Percentiles rank a stretch among this genome's conserved stretches.
phyloP scores from a whole-genome alignment of 2,797 vertebrate species.

The Leucoraja ocellata region DNA sequence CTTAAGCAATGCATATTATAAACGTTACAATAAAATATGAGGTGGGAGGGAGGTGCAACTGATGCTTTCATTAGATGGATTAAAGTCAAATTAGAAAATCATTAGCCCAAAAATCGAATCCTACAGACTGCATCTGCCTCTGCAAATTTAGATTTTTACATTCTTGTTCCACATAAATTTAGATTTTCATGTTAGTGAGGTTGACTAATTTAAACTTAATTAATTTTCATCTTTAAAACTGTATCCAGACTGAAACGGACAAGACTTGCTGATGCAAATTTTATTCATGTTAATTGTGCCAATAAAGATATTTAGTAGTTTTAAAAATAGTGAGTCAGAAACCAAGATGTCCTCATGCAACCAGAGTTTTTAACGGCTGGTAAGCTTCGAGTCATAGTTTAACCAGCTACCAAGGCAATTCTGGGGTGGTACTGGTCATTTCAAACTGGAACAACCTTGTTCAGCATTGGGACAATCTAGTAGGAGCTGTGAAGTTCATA shows the following conservation, averaged over 20 bases:
- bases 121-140: neutral
- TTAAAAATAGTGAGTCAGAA: neutral
- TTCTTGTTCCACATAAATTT: neutral
- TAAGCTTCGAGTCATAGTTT: no score
- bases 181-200: neutral
- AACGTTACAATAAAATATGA: neutral
- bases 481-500: no score
- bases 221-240: neutral
- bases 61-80: neutral
- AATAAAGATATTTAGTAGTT: neutral
- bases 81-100: no score
- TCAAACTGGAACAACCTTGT: no score
- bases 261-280: no score
- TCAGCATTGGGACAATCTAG: no score
- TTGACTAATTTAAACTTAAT: neutral
- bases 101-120: neutral
- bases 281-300: neutral
- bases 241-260: neutral
- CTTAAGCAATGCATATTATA: neutral
- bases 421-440: no score
- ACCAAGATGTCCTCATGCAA: neutral
- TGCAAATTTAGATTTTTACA: neutral
- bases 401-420: no score
- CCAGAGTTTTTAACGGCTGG: no score
- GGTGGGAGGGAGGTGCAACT: neutral